Percentiles rank a stretch among this genome's conserved stretches.
Conservation (phyloP, 2,797 vertebrate species). For the Florisuga fusca region DNA sequence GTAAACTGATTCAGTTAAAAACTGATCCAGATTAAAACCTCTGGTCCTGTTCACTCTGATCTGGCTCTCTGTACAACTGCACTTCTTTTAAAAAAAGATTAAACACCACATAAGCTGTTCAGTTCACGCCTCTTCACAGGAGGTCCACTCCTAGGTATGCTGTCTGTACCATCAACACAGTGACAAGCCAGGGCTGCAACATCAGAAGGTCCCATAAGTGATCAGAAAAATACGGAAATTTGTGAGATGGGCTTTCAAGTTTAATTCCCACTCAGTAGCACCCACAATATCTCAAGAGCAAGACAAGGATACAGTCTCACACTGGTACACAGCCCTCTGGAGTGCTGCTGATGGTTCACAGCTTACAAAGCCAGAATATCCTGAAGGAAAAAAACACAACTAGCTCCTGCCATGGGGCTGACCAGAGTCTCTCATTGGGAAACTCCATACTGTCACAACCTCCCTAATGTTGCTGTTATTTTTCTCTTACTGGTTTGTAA, state of each 20-base stretch:
- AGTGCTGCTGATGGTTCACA: not conserved
- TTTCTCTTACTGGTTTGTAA: not conserved
- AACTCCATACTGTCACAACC: not conserved
- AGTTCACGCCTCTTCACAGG: not conserved
- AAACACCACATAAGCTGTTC: not conserved
- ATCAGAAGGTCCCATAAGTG: not conserved
- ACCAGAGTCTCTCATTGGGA: not conserved
- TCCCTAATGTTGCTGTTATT: not conserved
- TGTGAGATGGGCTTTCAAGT: not conserved
- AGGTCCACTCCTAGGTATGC: not conserved
- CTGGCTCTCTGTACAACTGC: not conserved
- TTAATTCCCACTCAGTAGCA: not conserved
- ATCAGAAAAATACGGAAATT: not conserved
- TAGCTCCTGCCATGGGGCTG: not conserved
- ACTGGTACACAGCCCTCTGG: not conserved
- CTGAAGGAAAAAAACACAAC: not conserved
- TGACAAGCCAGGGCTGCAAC: not conserved
- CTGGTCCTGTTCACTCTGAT: not conserved
- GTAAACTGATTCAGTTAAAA: not conserved
- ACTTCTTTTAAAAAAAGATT: not conserved
- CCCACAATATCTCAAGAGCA: not conserved
- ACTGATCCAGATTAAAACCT: not conserved
- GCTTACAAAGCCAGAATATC: not conserved
- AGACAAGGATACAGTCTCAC: not conserved
- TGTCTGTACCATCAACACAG: not conserved